A percentile compares a stretch with the other conserved stretches of the same genome.
Conservation (phyloP, 2,888 invertebrate species). For the Stomorhina lunata region DNA sequence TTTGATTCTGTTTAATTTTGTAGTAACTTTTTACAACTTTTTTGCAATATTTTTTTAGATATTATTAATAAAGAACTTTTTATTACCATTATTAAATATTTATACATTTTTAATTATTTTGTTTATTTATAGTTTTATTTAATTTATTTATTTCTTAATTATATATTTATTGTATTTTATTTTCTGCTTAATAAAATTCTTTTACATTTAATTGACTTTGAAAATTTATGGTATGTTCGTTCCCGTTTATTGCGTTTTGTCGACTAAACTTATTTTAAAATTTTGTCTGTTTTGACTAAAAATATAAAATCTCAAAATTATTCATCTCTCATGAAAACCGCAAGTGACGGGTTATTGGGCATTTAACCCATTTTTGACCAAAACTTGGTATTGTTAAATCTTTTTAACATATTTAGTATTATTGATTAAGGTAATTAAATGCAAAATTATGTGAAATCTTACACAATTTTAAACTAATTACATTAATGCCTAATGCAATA, state of each 20-base stretch:
- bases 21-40: not conserved
- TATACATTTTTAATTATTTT: conserved; percentile 43
- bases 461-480: too few species aligned
- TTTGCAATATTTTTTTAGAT: not conserved
- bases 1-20: not conserved
- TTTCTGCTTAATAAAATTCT: not conserved
- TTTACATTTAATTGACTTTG: conserved; percentile 9
- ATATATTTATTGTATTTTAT: not conserved
- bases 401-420: not conserved
- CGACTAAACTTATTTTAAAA: conserved; percentile 53
- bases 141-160: not conserved
- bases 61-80: too few species aligned
- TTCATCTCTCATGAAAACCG: conserved; percentile 46
- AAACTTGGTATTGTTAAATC: not conserved
- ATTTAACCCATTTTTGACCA: conserved; percentile 47
- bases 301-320: conserved; percentile 52
- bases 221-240: conserved; percentile 39
- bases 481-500: too few species aligned
- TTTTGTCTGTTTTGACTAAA: conserved; percentile 55
- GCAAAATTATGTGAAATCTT: not conserved
- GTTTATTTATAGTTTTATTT: conserved; percentile 1
- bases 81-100: conserved; percentile 52
- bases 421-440: conserved; percentile 3
- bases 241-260: conserved; percentile 59
- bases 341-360: conserved; percentile 44